These are phyloP conservation scores for Drosophila kuntzei DNA, from an alignment of 2,888 invertebrate species.

Conservation along the genomic window DNA sequence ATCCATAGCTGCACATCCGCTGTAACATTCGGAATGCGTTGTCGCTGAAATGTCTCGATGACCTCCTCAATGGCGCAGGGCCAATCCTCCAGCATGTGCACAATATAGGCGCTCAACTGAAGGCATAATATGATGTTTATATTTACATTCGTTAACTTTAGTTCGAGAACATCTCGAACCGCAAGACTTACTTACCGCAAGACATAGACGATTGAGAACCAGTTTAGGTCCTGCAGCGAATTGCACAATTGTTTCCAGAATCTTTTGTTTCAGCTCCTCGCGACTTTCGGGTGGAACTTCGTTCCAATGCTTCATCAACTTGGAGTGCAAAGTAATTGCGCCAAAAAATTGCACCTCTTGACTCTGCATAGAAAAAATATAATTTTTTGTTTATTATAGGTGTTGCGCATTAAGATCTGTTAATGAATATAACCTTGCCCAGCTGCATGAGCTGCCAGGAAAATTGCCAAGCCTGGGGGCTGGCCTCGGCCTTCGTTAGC, in stretches of 20 bases:
- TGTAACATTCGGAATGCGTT: slow-evolving; percentile 87
- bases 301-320: slow-evolving; percentile 94
- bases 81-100: slow-evolving; percentile 88
- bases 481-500: slow-evolving; percentile 94
- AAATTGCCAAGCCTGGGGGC: slow-evolving; percentile 96
- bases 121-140: slow-evolving; percentile 69
- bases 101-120: slow-evolving; percentile 93
- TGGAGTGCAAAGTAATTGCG: slow-evolving; percentile 95
- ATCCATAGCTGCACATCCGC: slow-evolving; percentile 88
- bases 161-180: slow-evolving; percentile 86
- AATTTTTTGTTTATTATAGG: background rate
- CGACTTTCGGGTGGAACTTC: slow-evolving; percentile 94
- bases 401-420: background rate
- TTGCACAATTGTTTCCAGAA: slow-evolving; percentile 91
- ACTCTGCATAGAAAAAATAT: slow-evolving; percentile 86
- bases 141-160: background rate
- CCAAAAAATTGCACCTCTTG: slow-evolving; percentile 97
- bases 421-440: slow-evolving; percentile 88
- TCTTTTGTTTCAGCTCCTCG: slow-evolving; percentile 90
- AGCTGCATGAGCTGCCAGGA: slow-evolving; percentile 95
- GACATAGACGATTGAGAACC: slow-evolving; percentile 93
- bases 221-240: slow-evolving; percentile 94
- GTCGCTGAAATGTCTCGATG: slow-evolving; percentile 88
- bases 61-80: slow-evolving; percentile 91
- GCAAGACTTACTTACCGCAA: slow-evolving; percentile 94